Base-by-base conservation (phyloP, 2,888 invertebrate genomes). In the Tetragnatha montana region DNA sequence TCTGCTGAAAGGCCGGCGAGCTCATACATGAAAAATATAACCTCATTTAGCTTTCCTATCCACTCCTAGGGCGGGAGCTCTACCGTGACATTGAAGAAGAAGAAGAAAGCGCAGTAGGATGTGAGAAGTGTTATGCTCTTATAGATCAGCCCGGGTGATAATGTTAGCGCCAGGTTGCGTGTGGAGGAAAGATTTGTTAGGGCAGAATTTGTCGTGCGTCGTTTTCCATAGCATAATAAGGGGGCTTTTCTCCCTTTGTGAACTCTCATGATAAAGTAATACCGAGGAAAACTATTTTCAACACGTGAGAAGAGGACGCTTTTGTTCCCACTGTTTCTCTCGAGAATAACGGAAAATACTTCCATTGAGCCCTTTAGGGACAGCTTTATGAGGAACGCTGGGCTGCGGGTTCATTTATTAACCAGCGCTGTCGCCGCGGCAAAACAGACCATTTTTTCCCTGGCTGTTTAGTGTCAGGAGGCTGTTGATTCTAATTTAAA, bases 261-360 rank as follows among this genome's bases (percentile, higher is more conserved):
- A 75, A 75, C 81, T 87, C 87, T 87, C 81, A 81, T 81, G 81
- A 87, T 75, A 71, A 87, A 87, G 87, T 87, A 81, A 87, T 87
- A 75, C 76, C n/a, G 81, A 75, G 69, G 86, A 81, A 87, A 87
- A 87, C 81, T 87, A 87, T 87, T 87, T 81, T 87, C 87, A 87
- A 87, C 87, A 75, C 81, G 71, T 75, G 87, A 81, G 76, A 74
- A 35, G 71, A 78, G 80, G 68, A 74, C 74, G 74, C 87, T 87
- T 87, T 87, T 87, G 80, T 74, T 87, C 51, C 51, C 73, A 73
- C 82, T 73, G 82, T 35, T 22, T 49, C 49, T 49, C 71, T 47
- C 14, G 19, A 71, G 71, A 81, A 73, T 60, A 74, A 74, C n/a
- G 60, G 82, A 60, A 22, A 74, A 82, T 60, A 74, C 60, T 14